These are phyloP conservation scores for Ommatoiulus sabulosus DNA, from an alignment of 2,888 invertebrate species.

Conservation along the genomic window DNA sequence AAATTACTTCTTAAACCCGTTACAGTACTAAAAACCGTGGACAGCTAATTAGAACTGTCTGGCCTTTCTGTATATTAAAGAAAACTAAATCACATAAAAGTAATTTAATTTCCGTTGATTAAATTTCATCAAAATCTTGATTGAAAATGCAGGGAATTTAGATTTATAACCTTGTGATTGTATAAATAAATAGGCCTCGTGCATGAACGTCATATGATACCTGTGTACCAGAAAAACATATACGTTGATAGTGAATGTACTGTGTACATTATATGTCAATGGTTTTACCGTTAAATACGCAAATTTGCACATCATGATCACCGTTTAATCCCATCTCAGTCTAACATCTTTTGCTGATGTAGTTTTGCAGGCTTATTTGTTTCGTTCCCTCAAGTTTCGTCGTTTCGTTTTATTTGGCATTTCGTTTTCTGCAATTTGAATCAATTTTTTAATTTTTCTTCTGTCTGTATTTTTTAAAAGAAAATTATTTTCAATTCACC, in stretches of 20 bases:
- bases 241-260: constrained; percentile 50
- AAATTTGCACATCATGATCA: constrained; percentile 35
- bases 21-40: constrained; percentile 12
- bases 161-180: constrained; percentile 29
- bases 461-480: not conserved
- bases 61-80: constrained; percentile 50
- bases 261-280: constrained; percentile 52
- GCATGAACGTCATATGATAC: constrained; percentile 51
- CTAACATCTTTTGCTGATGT: constrained; percentile 13
- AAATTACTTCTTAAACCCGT: too few species aligned
- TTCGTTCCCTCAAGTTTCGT: not conserved
- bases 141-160: constrained; percentile 52
- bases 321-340: constrained; percentile 37
- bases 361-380: not conserved
- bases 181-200: constrained; percentile 49
- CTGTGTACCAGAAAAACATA: constrained; percentile 44
- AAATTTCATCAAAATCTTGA: constrained; percentile 27
- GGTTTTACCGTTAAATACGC: constrained; percentile 52
- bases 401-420: not conserved
- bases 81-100: not conserved
- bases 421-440: not conserved
- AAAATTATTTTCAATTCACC: not conserved
- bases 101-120: not conserved
- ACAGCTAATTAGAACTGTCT: constrained; percentile 30
- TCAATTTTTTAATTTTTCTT: not conserved